Percentiles rank a stretch among this genome's conserved stretches.
Evolutionary conservation across 2,113 vertebrate species (phyloP).

Genomic region (Cathartes aura): DNA sequence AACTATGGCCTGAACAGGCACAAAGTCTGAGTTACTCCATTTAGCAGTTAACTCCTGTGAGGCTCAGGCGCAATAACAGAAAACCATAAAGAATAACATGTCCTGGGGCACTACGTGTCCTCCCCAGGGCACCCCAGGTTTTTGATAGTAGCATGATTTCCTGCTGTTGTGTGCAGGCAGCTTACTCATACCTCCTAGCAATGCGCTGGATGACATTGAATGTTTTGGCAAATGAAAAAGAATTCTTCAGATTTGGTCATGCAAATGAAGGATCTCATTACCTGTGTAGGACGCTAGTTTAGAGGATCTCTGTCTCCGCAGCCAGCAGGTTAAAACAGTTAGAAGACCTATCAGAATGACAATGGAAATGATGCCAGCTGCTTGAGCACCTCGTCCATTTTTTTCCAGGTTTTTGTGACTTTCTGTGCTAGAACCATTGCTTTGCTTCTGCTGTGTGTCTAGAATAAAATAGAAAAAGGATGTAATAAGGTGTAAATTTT

Average conservation of each 20-base stretch:
- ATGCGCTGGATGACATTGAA: accelerated
- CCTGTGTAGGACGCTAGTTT: neutral
- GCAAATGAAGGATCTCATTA: neutral
- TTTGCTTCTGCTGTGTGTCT: neutral
- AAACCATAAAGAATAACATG: neutral
- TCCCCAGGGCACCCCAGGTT: neutral
- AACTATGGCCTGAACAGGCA: neutral
- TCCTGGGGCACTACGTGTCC: neutral
- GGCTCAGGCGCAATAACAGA: neutral
- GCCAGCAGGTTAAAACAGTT: neutral
- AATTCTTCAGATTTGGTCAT: neutral
- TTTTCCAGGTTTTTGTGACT: neutral
- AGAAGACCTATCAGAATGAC: neutral
- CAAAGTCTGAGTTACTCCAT: neutral
- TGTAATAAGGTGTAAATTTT: neutral
- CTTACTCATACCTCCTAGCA: neutral
- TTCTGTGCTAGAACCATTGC: neutral
- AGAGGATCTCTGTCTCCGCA: neutral
- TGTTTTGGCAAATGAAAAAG: neutral
- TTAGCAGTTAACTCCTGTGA: neutral
- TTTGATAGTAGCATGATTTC: neutral
- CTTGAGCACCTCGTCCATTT: slow-evolving; percentile 2
- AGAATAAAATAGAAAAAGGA: neutral
- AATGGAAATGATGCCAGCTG: neutral
- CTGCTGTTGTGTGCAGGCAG: neutral